Evolutionary conservation across 2,113 vertebrate species (phyloP), one percentile per base, ranked within the genome.

Genomic region (Malurus cyaneus): DNA sequence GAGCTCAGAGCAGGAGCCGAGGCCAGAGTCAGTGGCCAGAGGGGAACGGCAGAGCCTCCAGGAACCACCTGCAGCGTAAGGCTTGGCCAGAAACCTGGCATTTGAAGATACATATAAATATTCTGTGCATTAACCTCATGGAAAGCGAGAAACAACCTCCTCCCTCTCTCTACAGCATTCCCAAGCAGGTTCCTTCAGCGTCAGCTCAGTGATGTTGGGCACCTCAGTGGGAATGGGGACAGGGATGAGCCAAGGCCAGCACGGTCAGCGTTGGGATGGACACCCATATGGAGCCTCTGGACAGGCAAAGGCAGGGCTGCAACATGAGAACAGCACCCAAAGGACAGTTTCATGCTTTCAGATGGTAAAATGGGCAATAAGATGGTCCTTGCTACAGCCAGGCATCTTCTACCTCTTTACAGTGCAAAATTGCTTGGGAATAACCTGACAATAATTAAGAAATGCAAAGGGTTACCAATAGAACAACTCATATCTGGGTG

Each of bases 211-310:
- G 49, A 59, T 1, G 2, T 0, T 50, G 69, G 34, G 49, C 16
- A 72, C 3, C 32, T 50, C 36, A 0, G 1, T n/a, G 86, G 59
- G 62, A 36, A 60, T 15, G 44, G n/a, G 59, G 18, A 69, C 25
- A 72, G 64, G 28, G 59, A 64, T 17, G 54, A 73, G 6, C 18
- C 7, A 2, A 60, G 17, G 28, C 42, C 62, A 62, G 31, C 47
- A 0, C 1, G 24, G 52, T 25, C 62, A 66, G 53, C 21, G 3
- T 1, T 56, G 32, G 25, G 11, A 2, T 46, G 32, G 16, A 41
- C 15, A 4, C 17, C 25, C 50, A 12, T 1, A 41, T 0, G 9
- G 23, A 42, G 6, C 28, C 62, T 5, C 1, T 14, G 47, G n/a
- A 25, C 24, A 62, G 64, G 54, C 6, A 64, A 44, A 47, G 23